These are phyloP conservation scores for Chelonoidis abingdonii DNA, from an alignment of 2,113 vertebrate species.

Conservation along the genomic window DNA sequence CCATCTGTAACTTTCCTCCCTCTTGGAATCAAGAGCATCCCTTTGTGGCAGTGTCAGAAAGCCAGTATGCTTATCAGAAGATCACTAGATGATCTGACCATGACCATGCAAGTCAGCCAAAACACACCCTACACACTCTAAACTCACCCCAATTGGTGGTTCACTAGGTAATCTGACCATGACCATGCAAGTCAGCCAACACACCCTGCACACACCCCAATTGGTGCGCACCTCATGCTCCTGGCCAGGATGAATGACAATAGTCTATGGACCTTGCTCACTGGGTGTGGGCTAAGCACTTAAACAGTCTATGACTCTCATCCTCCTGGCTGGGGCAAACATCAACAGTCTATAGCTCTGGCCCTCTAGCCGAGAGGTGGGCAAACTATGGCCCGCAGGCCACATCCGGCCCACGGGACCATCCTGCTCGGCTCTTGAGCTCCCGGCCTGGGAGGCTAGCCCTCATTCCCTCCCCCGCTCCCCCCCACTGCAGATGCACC, in stretches of 20 bases:
- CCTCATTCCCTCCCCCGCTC: too few relatives aligned
- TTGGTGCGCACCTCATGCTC: too few relatives aligned
- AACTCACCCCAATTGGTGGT: neutral
- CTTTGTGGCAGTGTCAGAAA: neutral
- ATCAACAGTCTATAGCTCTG: too few relatives aligned
- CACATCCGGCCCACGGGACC: too few relatives aligned
- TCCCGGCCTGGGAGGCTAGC: too few relatives aligned
- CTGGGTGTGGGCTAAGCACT: neutral
- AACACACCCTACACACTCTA: neutral
- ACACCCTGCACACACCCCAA: too few relatives aligned
- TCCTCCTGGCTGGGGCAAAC: neutral
- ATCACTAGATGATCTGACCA: neutral
- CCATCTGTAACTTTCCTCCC: neutral
- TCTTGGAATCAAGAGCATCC: neutral
- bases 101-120: neutral
- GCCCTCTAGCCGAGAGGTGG: too few relatives aligned
- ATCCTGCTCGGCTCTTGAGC: too few relatives aligned
- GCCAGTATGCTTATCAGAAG: neutral
- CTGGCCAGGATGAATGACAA: neutral
- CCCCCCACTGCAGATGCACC: accelerated
- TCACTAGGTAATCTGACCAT: neutral
- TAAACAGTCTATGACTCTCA: neutral
- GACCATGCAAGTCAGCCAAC: neutral
- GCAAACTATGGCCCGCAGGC: too few relatives aligned
- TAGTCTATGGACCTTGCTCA: neutral